These are phyloP conservation scores for Zoanthus solanderi DNA, from an alignment of 92 coral and sea anemone genomes.

Conservation along the genomic window DNA sequence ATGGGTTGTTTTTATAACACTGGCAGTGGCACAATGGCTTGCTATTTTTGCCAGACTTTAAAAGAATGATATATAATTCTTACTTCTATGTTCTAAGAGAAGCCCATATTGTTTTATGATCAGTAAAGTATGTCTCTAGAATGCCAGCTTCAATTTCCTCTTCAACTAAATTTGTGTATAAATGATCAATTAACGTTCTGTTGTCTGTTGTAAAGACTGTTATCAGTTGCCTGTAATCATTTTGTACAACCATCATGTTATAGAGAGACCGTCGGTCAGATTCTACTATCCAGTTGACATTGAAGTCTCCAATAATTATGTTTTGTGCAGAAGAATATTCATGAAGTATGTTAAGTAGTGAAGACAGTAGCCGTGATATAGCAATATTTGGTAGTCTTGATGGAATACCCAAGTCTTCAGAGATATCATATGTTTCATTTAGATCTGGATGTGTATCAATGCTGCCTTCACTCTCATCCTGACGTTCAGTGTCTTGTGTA, in stretches of 20 bases:
- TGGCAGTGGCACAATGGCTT: slow-evolving; percentile 18
- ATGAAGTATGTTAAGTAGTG: slow-evolving; percentile 12
- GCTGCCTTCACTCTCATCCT: slow-evolving; percentile 10
- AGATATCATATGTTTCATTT: slow-evolving; percentile 13
- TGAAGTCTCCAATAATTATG: slow-evolving; percentile 48
- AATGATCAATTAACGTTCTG: slow-evolving; percentile 64
- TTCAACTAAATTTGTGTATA: slow-evolving; percentile 59
- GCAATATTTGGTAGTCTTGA: slow-evolving; percentile 14
- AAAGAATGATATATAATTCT: slow-evolving; percentile 30
- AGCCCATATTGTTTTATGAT: slow-evolving; percentile 61
- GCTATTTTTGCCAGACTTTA: slow-evolving; percentile 39
- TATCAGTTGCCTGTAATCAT: slow-evolving; percentile 56
- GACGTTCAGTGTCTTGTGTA: slow-evolving; percentile 36
- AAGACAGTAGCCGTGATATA: slow-evolving; percentile 22
- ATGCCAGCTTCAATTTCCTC: slow-evolving; percentile 44
- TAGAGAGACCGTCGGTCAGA: slow-evolving; percentile 45
- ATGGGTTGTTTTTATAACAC: not conserved
- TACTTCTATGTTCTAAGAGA: slow-evolving; percentile 26
- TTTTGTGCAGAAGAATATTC: slow-evolving; percentile 49
- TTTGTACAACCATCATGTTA: slow-evolving; percentile 45
- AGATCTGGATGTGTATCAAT: slow-evolving; percentile 32
- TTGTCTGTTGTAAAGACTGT: slow-evolving; percentile 59
- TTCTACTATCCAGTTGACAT: slow-evolving; percentile 49
- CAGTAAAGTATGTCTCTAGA: slow-evolving; percentile 59
- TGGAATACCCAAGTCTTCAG: slow-evolving; percentile 6